Base-by-base conservation (phyloP, 2,113 vertebrate species). In the Tiliqua scincoides region DNA sequence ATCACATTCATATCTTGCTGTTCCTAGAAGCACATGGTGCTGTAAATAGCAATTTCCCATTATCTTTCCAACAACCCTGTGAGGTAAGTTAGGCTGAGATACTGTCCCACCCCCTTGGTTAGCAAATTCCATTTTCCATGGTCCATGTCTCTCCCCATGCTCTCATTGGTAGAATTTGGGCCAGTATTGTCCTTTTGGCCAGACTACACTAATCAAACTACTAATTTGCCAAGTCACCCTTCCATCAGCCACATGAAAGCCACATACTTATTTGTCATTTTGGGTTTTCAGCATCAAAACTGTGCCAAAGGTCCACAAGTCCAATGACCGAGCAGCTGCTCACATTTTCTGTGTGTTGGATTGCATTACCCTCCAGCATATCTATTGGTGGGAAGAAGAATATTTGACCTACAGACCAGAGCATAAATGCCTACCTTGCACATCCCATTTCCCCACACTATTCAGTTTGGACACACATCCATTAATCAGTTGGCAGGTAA, bases 321-420 rank as follows among this genome's bases (percentile, higher is more conserved):
- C 17, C 65, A 85, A 20, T 3, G 68, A 21, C 52, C 0, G 0
- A 68, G 70, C 11, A 30, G 40, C 67, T 21, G 0, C 85, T 52
- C 61, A 79, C 79, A 71, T 72, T 0, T 79, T 78, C 90, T 90
- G 65, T 18, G 1, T 3, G 74, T 40, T 74, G 86, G 6, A 67
- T n/a, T 52, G 68, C 70, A 70, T 70, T 77, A 40, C 81, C 0
- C 4, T 0, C 0, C 81, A 48, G 43, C 75, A 59, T 25, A 83
- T 57, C 52, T 74, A 32, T 85, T 25, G 43, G 90, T 80, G 92
- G 92, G 92, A 93, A 91, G 8, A 48, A 85, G 87, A 87, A 92
- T 82, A 86, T 93, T 92, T 91, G 88, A 89, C 91, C 91, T 25
- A 2, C 37, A 88, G 90, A 87, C 87, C 93, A 90, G 72, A 92